Evolutionary conservation across 1,140 invertebrate species (phyloP).

Genomic region (Mylabris phalerata): DNA sequence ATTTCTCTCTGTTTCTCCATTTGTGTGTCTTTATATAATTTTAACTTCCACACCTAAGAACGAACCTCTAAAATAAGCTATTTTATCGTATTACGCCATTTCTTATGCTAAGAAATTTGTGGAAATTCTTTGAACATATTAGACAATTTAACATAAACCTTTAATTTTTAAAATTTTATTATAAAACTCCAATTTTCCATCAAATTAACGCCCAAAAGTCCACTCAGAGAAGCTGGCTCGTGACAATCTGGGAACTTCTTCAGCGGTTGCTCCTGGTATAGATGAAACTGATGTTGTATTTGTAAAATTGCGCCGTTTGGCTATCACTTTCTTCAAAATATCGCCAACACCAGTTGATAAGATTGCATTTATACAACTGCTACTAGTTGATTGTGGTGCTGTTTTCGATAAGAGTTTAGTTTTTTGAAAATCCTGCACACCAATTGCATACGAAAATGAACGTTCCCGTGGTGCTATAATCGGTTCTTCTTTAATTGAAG

Average conservation of each 20-base stretch:
- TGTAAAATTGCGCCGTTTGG: constrained; percentile 31
- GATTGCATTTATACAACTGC: constrained; percentile 39
- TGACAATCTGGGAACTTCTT: constrained; percentile 23
- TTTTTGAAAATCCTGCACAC: constrained; percentile 27
- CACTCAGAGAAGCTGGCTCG: constrained; percentile 22
- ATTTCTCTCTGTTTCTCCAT: neutral
- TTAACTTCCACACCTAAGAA: constrained; percentile 4
- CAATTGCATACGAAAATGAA: constrained; percentile 28
- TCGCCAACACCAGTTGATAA: constrained; percentile 37
- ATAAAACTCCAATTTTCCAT: constrained; percentile 2
- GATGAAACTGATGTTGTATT: no score
- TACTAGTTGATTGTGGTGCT: constrained; percentile 32
- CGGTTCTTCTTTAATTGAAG: constrained; percentile 25
- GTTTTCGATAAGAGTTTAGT: constrained; percentile 27
- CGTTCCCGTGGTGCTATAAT: constrained; percentile 22
- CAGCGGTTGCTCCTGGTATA: constrained; percentile 6
- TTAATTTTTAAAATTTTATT: constrained; percentile 8
- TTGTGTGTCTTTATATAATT: constrained; percentile 1
- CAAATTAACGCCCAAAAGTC: neutral
- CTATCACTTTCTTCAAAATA: constrained; percentile 38
- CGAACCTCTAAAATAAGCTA: neutral
- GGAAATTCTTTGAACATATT: no score
- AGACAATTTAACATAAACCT: no score
- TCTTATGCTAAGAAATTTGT: no score
- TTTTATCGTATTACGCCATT: no score